Evolutionary conservation across 37 sponge, comb jelly and placozoan genomes (phyloP).

Genomic region (Halichondria panicea): DNA sequence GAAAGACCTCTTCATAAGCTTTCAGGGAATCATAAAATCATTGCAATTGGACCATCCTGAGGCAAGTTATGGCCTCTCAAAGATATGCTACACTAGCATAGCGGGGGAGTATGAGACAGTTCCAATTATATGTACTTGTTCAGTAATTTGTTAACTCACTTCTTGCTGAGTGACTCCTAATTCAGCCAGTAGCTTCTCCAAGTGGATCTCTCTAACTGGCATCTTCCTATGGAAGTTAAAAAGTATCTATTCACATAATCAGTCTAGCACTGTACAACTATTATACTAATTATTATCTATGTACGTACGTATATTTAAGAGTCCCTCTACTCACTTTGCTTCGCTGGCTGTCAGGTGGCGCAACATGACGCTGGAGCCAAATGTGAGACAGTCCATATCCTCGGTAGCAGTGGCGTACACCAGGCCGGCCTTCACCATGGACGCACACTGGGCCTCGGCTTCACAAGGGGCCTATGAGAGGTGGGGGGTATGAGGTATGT

Average conservation of each 20-base stretch:
- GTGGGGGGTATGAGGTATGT: no score
- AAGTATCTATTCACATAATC: not conserved
- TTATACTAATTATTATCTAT: not conserved
- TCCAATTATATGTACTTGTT: no score
- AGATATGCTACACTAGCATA: no score
- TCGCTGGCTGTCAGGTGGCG: slow-evolving; percentile 97
- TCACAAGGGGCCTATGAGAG: slow-evolving; percentile 92
- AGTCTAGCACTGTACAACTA: not conserved
- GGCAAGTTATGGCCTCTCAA: no score
- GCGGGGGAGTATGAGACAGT: no score
- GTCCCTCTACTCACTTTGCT: slow-evolving; percentile 60
- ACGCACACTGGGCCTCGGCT: slow-evolving; percentile 99
- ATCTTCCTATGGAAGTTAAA: slow-evolving; percentile 68
- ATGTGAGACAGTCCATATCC: slow-evolving; percentile 98
- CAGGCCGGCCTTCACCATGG: slow-evolving; percentile 80
- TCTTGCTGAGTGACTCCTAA: slow-evolving; percentile 67
- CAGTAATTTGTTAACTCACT: no score
- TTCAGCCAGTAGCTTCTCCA: slow-evolving; percentile 67
- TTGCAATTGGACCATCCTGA: no score
- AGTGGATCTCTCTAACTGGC: slow-evolving; percentile 88
- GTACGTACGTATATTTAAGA: no score
- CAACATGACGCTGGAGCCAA: slow-evolving; percentile 82
- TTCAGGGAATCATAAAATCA: no score
- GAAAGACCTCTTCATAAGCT: no score
- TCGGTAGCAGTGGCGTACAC: slow-evolving; percentile 97